Percentiles rank a stretch among this genome's conserved stretches.
Evolutionary conservation across 2,888 invertebrate genomes (phyloP).

Genomic region (Lasioglossum vierecki): DNA sequence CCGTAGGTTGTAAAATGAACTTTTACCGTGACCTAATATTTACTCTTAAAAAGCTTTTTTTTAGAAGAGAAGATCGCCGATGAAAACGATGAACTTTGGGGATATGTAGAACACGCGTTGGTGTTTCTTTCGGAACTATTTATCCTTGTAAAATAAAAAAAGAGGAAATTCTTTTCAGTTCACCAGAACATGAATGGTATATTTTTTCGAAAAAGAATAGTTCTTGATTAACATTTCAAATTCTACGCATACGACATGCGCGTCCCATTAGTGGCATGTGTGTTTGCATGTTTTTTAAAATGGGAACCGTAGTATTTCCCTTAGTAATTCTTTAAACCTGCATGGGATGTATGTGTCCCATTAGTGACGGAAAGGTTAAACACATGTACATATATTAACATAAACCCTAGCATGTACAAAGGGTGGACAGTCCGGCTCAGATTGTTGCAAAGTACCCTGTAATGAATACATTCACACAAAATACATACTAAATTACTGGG

Average conservation of each 20-base stretch:
- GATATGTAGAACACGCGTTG: neutral
- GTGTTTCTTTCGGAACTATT: neutral
- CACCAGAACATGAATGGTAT: neutral
- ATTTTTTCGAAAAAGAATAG: neutral
- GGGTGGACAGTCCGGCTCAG: neutral
- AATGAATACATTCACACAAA: neutral
- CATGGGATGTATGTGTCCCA: neutral
- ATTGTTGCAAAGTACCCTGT: neutral
- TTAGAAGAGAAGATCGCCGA: neutral
- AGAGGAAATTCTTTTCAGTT: neutral
- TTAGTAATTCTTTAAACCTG: neutral
- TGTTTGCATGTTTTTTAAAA: neutral
- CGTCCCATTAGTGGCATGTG: neutral
- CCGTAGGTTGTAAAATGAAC: neutral
- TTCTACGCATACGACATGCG: neutral
- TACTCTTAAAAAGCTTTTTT: neutral
- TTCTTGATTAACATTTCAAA: neutral
- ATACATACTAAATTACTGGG: neutral
- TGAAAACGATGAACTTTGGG: neutral
- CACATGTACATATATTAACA: neutral
- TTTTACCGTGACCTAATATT: neutral
- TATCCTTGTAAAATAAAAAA: neutral
- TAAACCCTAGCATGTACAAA: neutral
- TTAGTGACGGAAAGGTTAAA: conserved; percentile 1
- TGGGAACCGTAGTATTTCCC: neutral